Evolutionary conservation across 2,113 vertebrate species (phyloP).

Genomic region (Otocyon megalotis): DNA sequence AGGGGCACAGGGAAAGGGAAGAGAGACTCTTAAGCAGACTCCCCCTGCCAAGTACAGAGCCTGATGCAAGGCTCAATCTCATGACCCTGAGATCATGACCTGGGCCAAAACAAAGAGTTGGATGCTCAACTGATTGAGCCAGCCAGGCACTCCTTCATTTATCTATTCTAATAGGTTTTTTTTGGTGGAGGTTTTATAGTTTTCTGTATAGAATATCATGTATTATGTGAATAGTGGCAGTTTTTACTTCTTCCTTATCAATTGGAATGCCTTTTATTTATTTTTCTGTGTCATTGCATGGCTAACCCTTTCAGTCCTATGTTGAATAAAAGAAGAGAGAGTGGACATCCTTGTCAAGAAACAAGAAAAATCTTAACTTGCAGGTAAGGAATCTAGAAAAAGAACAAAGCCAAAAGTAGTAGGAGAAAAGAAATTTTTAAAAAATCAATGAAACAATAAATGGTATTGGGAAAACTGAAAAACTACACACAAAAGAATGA

Average conservation of each 20-base stretch:
- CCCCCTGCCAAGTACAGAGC: not conserved
- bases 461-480: not conserved
- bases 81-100: not conserved
- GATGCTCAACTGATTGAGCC: not conserved
- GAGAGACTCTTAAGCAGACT: not conserved
- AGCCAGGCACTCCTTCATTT: not conserved
- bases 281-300: not conserved
- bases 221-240: not conserved
- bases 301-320: not conserved
- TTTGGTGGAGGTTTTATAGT: not conserved
- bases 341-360: not conserved
- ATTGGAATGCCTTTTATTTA: not conserved
- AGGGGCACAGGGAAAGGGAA: not conserved
- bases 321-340: not conserved
- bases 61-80: not conserved
- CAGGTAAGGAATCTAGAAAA: not conserved
- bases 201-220: not conserved
- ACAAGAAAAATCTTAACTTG: not conserved
- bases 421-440: not conserved
- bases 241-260: not conserved
- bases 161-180: not conserved
- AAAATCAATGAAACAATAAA: not conserved
- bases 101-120: not conserved
- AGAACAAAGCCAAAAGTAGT: not conserved
- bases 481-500: not conserved